Base-by-base conservation (phyloP, 2,113 vertebrate genomes). In the Ptilonorhynchus violaceus region DNA sequence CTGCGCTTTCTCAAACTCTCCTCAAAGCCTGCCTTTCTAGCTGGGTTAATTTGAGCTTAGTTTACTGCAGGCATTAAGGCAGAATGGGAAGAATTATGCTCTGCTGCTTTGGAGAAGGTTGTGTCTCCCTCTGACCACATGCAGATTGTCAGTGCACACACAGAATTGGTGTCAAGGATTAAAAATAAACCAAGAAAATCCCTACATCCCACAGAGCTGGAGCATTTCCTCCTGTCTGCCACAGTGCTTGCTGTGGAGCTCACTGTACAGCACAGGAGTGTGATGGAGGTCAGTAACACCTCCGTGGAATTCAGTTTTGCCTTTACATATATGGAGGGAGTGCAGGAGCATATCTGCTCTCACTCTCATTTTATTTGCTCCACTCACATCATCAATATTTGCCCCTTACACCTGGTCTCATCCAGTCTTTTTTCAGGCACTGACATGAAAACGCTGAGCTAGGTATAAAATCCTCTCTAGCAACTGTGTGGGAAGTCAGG, bases 41-140 rank as follows among this genome's bases (percentile, higher is more conserved):
- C 68, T 95, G 62, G 50, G 66, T 91, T 92, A 84, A 37, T 85
- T 89, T 58, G 42, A 93, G 47, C 33, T 82, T 81, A 76, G 89
- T 88, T 94, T 89, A 89, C 90, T 94, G 82, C 93, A 95, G 67
- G 86, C 62, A 2, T 73, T 77, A 93, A 83, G 84, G 90, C 89
- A 94, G 50, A 82, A 72, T 19, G 58, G 37, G 53, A 88, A 92
- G 16, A 37, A 52, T 49, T 79, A 11, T 37, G 37, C 52, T 56
- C 53, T 3, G 0, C 55, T 84, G 30, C 56, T 66, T n/a, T 78
- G 86, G 70, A 86, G 55, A 18, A 69, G 41, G 25, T 31, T 4
- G 4, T 60, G 39, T 69, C 35, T 73, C 28, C 33, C 33, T 95
- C 62, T 23, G 20, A 67, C 60, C 41, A 53, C 58, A 3, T 72